Evolutionary conservation across 2,797 vertebrate genomes (phyloP).

Genomic region (Acomys russatus): DNA sequence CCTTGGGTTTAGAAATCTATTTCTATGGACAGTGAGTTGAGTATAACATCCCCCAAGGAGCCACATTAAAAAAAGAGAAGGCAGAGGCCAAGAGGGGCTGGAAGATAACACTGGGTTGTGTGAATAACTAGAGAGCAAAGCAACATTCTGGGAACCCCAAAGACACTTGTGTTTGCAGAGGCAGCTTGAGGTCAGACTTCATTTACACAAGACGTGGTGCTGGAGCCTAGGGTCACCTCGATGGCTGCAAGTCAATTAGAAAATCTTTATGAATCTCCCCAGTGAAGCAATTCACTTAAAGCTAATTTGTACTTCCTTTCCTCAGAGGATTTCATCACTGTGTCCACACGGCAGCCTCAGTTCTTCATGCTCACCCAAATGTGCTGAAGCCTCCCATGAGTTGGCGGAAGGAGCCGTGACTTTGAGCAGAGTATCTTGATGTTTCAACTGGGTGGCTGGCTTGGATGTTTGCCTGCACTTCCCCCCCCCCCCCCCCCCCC

Average conservation of each 20-base stretch:
- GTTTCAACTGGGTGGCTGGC: neutral
- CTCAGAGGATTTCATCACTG: neutral
- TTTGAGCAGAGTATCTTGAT: neutral
- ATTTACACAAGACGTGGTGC: neutral
- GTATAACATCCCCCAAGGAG: neutral
- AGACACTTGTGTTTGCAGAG: neutral
- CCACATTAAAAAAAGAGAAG: accelerated
- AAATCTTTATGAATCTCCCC: slow-evolving; percentile 43
- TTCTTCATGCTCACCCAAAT: accelerated
- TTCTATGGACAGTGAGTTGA: neutral
- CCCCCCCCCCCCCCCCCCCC: too few species aligned
- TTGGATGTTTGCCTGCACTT: neutral
- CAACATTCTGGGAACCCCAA: neutral
- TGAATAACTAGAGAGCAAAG: neutral
- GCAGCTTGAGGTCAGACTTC: neutral
- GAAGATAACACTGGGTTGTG: too few species aligned
- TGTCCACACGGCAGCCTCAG: too few species aligned
- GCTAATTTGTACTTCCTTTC: neutral
- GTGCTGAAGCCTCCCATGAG: accelerated
- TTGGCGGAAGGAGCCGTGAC: accelerated
- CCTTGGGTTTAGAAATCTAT: neutral
- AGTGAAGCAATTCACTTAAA: neutral
- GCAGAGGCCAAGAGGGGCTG: neutral
- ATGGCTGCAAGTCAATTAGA: slow-evolving; percentile 46
- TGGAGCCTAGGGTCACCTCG: neutral